Evolutionary conservation across 2,888 invertebrate genomes (phyloP), one percentile per base, ranked within the genome.

Genomic region (Ectemnius cavifrons): DNA sequence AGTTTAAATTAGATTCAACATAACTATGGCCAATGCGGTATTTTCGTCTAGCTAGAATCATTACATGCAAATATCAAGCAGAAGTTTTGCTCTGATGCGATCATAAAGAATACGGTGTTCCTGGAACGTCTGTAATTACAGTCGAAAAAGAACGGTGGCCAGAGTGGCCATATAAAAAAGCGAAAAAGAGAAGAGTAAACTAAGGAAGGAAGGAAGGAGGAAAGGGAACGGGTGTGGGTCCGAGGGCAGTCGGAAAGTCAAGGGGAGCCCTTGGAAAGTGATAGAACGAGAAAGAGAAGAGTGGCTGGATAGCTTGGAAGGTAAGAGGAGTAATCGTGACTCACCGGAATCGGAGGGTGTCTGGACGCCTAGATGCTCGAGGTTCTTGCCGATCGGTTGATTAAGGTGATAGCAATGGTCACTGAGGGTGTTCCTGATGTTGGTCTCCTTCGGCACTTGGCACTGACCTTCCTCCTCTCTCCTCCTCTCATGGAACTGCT

Each of bases 291-390:
- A n/a, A 47, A 14, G n/a, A 47, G n/a, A 4, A 47, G 47, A 23
- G 2, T 23, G 23, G 2, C 23, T 23, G 23, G 23, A 23, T 23
- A 2, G 23, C 23, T 3, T 23, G 23, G 23, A 23, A 11, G 72
- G 23, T 63, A 37, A 6, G 16, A 28, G 23, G 23, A 23, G 23
- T 3, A 37, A 63, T 46, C 20, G 37, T 64, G 28, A 93, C 95
- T 95, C 92, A 94, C 97, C 97, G 79, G 97, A 97, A 93, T 97
- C 97, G 57, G 97, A 97, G 69, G 97, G 97, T 81, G 97, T 97
- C 88, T 96, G 96, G 28, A 96, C 94, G 83, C 96, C 96, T 65
- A 96, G 93, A 85, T 93, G 93, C 87, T 95, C 95, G 78, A 94
- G 73, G 79, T 92, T 89, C 92, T 93, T 90, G 92, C 92, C 71